Evolutionary conservation across 2,797 vertebrate genomes (phyloP), one percentile per base, ranked within the genome.

Genomic region (Nothura maculosa): DNA sequence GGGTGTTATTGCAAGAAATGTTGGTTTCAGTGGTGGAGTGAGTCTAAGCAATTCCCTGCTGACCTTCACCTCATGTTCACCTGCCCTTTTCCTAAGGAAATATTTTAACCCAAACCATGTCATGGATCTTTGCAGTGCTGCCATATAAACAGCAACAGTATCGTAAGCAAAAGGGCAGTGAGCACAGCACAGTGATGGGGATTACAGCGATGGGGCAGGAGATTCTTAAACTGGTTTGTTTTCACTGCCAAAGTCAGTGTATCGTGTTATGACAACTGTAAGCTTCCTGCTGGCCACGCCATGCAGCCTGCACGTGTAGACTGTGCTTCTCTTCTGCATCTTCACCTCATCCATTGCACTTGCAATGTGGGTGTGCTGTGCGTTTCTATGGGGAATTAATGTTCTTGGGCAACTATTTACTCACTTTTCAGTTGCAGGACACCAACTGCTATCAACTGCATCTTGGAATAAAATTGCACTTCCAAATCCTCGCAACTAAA

Each of bases 111-210:
- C 2, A 6, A 81, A 62, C 4, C 6, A 2, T 11, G 12, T 30
- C 15, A n/a, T 11, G 0, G 0, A 16, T 45, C 36, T 72, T 27
- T 54, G 52, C 28, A 54, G 52, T 54, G 28, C 28, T 30, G 28
- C 52, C 52, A 30, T 30, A 54, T 54, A 18, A 54, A 54, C 28
- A 30, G 28, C 52, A 30, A 19, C 52, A 54, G 28, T 30, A 30
- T 17, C 52, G 18, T 30, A 54, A 54, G 52, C 28, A 18, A 54
- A 54, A 30, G 17, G 52, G 28, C 52, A 54, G 52, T 54, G 52
- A 54, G 52, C 52, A 30, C 28, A 54, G 52, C 30, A 18, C 52
- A 30, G 52, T 54, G 28, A 54, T 30, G 28, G 25, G 52, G 28
- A 54, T 54, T 30, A 54, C 28, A 21, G 52, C 16, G 18, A 19